Conservation (phyloP, 1,140 invertebrate genomes). For the Halesus radiatus region DNA sequence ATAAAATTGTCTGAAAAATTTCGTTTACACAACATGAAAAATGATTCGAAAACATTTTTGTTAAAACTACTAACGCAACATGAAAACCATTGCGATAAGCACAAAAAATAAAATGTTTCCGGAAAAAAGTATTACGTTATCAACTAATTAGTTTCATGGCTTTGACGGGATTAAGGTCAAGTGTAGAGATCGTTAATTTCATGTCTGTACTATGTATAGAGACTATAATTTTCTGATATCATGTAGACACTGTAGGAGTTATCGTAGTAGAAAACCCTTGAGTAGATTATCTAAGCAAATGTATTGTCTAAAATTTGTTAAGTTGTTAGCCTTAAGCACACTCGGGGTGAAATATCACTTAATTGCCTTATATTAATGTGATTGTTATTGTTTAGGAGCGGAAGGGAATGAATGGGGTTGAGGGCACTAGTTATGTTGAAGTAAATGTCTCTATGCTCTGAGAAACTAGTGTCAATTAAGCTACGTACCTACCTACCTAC, state of each 20-base stretch:
- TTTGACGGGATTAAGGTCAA: conserved; percentile 28
- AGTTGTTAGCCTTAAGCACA: not conserved
- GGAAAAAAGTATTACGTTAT: conserved; percentile 5
- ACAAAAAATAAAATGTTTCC: not conserved
- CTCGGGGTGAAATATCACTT: too few relatives aligned
- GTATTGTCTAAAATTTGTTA: not conserved
- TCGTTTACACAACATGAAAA: too few relatives aligned
- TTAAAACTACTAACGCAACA: too few relatives aligned
- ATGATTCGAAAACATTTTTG: too few relatives aligned
- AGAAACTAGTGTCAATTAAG: too few relatives aligned
- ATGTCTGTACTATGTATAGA: not conserved
- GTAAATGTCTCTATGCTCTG: too few relatives aligned
- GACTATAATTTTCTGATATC: not conserved
- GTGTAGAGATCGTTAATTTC: conserved; percentile 17
- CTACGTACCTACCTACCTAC: too few relatives aligned
- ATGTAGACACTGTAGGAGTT: not conserved
- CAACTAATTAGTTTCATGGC: conserved; percentile 22
- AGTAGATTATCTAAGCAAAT: conserved; percentile 8
- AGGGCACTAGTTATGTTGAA: too few relatives aligned
- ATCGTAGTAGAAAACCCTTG: not conserved
- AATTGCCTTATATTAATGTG: too few relatives aligned
- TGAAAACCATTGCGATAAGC: not conserved
- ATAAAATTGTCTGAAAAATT: too few relatives aligned
- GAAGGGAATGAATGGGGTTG: too few relatives aligned
- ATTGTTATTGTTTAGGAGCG: too few relatives aligned